These are phyloP conservation scores for Oreortyx pictus DNA, from an alignment of 2,797 vertebrate genomes.

Conservation along the genomic window DNA sequence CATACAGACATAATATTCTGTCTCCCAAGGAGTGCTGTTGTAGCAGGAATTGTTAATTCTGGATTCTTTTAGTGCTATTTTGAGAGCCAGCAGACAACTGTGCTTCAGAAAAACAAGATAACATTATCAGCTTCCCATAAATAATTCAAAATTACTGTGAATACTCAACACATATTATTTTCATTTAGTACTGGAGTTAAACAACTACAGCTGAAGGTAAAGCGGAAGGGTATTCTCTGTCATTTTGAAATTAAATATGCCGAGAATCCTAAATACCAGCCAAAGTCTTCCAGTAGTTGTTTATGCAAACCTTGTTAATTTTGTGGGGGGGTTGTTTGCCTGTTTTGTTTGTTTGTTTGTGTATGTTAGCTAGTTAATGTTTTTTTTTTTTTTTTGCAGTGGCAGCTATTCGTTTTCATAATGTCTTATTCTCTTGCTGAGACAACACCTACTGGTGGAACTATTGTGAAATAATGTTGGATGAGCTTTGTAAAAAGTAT, in stretches of 20 bases:
- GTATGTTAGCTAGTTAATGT: too few relatives aligned
- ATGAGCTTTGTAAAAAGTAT: neutral
- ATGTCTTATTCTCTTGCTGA: neutral
- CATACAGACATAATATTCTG: rapidly evolving
- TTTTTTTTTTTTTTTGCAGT: neutral
- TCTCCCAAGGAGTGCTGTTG: neutral
- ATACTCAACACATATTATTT: neutral
- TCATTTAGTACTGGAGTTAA: neutral
- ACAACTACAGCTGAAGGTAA: neutral
- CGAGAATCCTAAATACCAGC: neutral
- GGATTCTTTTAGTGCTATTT: neutral
- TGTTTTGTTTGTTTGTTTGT: neutral
- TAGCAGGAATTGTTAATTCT: neutral
- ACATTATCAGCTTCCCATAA: neutral
- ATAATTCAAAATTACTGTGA: neutral
- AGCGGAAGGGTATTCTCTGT: neutral
- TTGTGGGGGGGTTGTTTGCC: neutral
- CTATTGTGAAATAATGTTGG: neutral
- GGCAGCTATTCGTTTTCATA: neutral
- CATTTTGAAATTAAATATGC: neutral
- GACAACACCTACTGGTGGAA: neutral
- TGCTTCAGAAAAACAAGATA: neutral
- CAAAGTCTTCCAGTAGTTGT: neutral
- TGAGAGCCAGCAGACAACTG: neutral
- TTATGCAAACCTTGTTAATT: rapidly evolving